Conservation (phyloP, 1,140 invertebrate genomes). For the Aphaenogaster rudis region DNA sequence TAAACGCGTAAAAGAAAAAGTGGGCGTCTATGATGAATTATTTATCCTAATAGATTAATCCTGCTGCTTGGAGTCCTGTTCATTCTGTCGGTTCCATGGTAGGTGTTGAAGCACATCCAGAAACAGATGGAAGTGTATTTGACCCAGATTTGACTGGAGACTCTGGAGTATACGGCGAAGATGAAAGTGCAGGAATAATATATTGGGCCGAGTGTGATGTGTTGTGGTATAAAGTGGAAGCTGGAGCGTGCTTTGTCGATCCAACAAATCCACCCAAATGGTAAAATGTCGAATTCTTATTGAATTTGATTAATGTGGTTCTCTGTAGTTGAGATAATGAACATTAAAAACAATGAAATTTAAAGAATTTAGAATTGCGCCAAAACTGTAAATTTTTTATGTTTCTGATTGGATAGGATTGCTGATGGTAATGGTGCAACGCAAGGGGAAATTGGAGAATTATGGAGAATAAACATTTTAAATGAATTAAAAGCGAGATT, state of each 20-base stretch:
- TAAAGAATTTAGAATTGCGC: conserved; percentile 1
- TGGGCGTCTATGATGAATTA: not conserved
- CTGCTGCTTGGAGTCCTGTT: conserved; percentile 93
- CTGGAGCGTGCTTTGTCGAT: conserved; percentile 92
- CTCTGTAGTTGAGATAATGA: not conserved
- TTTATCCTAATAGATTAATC: conserved; percentile 87
- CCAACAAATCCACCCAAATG: conserved; percentile 91
- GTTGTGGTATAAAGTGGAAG: conserved; percentile 92
- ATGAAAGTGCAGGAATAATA: conserved; percentile 89
- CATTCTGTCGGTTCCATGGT: conserved; percentile 93
- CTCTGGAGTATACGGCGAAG: conserved; percentile 92
- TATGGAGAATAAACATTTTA: conserved; percentile 92
- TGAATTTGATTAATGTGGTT: not conserved
- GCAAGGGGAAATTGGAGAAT: conserved; percentile 90
- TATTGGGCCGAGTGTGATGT: conserved; percentile 93
- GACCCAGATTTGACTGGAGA: conserved; percentile 90
- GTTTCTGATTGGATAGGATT: conserved; percentile 83
- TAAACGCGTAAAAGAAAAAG: conserved; percentile 9
- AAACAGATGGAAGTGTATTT: conserved; percentile 93
- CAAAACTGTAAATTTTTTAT: not conserved
- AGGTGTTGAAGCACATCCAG: conserved; percentile 93
- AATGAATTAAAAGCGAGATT: conserved; percentile 90
- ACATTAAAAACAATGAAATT: not conserved
- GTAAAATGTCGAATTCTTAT: conserved; percentile 83
- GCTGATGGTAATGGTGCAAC: conserved; percentile 87